phyloP scores from a whole-genome alignment of 2,888 invertebrate genomes.

The Subacronicta megacephala region DNA sequence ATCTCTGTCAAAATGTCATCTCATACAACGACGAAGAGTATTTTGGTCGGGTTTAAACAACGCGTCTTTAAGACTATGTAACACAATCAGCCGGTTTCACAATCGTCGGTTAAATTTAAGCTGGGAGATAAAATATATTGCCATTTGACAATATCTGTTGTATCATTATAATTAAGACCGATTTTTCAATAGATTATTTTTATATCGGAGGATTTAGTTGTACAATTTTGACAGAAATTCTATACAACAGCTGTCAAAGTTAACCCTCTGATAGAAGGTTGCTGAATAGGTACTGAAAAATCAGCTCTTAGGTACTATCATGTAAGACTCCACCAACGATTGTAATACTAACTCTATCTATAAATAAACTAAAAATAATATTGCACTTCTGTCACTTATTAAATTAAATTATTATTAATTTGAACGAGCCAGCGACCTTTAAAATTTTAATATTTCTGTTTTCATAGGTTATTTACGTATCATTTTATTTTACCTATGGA shows the following conservation, averaged over 20 bases:
- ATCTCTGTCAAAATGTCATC: constrained; percentile 26
- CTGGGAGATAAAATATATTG: not conserved
- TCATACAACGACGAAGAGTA: constrained; percentile 37
- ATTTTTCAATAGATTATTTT: not conserved
- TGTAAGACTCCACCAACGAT: not conserved
- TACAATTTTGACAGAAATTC: too few species aligned
- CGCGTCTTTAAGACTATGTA: constrained; percentile 42
- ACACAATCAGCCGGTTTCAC: constrained; percentile 20
- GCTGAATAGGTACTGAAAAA: too few species aligned
- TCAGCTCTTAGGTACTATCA: too few species aligned
- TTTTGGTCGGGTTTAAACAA: constrained; percentile 60
- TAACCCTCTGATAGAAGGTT: too few species aligned
- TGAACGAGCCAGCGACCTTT: constrained; percentile 34
- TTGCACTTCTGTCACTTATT: constrained; percentile 16
- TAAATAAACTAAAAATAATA: constrained; percentile 38
- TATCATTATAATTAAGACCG: not conserved
- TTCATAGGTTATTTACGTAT: too few species aligned
- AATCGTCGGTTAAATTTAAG: not conserved
- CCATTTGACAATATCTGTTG: not conserved
- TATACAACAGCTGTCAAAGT: too few species aligned
- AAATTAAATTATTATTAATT: constrained; percentile 7
- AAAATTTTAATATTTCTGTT: constrained; percentile 34
- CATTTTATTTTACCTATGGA: too few species aligned
- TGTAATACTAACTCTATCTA: constrained; percentile 2
- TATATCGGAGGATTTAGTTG: too few species aligned